Base-by-base conservation (phyloP, 2,113 vertebrate species). In the Uropsilus gracilis region DNA sequence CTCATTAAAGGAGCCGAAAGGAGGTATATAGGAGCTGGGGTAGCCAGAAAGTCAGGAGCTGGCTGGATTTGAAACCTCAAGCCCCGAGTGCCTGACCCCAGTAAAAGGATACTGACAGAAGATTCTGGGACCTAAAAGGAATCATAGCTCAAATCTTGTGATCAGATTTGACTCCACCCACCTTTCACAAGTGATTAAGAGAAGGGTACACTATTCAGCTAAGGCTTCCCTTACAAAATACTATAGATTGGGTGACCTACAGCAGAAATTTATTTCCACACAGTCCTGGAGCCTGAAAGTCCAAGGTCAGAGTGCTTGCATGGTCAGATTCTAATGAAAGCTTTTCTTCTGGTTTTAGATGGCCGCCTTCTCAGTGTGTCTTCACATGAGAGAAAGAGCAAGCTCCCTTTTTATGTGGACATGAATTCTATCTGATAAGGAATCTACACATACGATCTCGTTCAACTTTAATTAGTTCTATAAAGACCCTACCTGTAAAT, bases 1-100 rank as follows among this genome's bases (percentile, higher is more conserved):
- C 92, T 94, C 90, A 48, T 95, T 94, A 92, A 69, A 91, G 78
- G 82, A 81, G 63, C 37, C 72, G 53, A 73, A 89, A 50, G 0
- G 5, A 90, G 59, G 46, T 75, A 86, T 81, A 22, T 24, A 28
- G 75, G 87, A 53, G 76, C 11, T 46, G 14, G 42, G 34, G 7
- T 4, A 75, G 86, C 34, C 71, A 64, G 63, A 80, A 39, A 0
- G 76, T 32, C 55, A 55, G 32, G 14, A 75, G 6, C 50, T 71
- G 37, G 50, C 44, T 12, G 13, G 2, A 76, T 87, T 46, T 91
- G 11, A 69, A 94, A 94, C 20, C n/a, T 61, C 57, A 78, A 34
- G 4, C 6, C 59, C 30, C 48, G 8, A 9, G 46, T 11, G 13
- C 68, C 85, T 96, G 86, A 90, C 64, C 66, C 32, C 30, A 76